Percentiles rank a stretch among this genome's conserved stretches.
Conservation (phyloP, 2,797 vertebrate species). For the Cossypha niveicapilla region DNA sequence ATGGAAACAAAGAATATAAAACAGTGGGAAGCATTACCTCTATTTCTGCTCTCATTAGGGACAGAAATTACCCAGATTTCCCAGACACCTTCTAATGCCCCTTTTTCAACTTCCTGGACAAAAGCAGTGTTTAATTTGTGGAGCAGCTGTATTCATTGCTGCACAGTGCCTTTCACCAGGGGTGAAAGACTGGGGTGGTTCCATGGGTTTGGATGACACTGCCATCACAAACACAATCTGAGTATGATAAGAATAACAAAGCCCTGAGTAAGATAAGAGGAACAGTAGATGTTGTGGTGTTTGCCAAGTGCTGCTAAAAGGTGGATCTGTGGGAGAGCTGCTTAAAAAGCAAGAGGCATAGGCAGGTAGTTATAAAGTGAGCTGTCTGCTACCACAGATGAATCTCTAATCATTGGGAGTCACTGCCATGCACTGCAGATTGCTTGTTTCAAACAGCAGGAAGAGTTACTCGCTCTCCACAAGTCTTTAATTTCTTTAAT, state of each 20-base stretch:
- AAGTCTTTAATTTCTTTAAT: background rate
- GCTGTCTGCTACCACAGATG: background rate
- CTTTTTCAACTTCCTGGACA: background rate
- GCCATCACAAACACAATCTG: background rate
- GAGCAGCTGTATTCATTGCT: background rate
- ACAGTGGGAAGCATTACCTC: background rate
- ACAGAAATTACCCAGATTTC: background rate
- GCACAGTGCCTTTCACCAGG: background rate
- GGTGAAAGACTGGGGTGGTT: background rate
- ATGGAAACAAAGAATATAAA: background rate
- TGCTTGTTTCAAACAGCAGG: background rate
- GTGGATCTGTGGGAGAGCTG: background rate
- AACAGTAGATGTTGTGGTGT: background rate
- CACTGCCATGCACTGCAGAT: background rate
- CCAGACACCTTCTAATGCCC: background rate
- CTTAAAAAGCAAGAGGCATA: constrained; percentile 18
- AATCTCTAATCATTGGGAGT: constrained; percentile 5
- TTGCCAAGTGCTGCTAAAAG: background rate
- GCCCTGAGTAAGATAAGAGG: background rate
- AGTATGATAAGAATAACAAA: background rate
- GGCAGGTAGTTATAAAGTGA: background rate
- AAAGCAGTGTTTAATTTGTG: background rate
- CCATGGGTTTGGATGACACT: fast-evolving
- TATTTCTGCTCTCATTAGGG: background rate
- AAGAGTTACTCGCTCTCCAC: background rate